Conservation (phyloP, 2,113 vertebrate genomes). For the Microcebus griseorufus region DNA sequence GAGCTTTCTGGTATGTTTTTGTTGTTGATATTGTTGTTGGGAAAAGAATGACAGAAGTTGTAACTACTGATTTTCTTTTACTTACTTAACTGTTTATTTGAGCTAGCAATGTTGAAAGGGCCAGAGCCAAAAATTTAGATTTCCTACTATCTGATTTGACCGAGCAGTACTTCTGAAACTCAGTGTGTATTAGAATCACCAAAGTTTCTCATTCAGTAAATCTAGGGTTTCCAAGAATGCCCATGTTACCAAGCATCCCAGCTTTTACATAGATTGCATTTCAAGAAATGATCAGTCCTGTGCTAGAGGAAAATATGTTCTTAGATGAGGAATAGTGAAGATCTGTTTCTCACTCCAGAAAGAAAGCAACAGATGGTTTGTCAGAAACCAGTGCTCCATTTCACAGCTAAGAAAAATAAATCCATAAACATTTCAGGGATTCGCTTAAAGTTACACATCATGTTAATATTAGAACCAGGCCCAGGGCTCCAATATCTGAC, state of each 20-base stretch:
- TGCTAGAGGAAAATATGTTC: neutral
- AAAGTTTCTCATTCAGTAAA: neutral
- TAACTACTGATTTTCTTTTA: neutral
- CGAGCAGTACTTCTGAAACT: neutral
- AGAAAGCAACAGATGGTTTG: neutral
- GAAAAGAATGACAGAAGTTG: neutral
- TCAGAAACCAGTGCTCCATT: neutral
- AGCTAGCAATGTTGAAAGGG: neutral
- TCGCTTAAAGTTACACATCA: neutral
- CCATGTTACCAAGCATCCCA: neutral
- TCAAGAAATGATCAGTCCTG: neutral
- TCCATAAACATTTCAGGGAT: neutral
- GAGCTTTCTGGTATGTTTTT: neutral
- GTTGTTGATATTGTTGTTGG: neutral
- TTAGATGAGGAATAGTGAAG: neutral
- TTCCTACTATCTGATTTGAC: neutral
- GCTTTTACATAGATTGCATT: neutral
- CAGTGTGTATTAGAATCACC: neutral
- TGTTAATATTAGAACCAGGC: neutral
- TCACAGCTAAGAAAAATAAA: neutral
- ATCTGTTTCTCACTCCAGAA: neutral
- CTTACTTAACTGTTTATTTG: neutral
- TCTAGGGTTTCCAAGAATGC: neutral
- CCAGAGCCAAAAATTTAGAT: neutral
- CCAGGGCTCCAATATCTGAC: accelerated